phyloP scores from a whole-genome alignment of 2,797 vertebrate genomes.

The Megaceryle alcyon region DNA sequence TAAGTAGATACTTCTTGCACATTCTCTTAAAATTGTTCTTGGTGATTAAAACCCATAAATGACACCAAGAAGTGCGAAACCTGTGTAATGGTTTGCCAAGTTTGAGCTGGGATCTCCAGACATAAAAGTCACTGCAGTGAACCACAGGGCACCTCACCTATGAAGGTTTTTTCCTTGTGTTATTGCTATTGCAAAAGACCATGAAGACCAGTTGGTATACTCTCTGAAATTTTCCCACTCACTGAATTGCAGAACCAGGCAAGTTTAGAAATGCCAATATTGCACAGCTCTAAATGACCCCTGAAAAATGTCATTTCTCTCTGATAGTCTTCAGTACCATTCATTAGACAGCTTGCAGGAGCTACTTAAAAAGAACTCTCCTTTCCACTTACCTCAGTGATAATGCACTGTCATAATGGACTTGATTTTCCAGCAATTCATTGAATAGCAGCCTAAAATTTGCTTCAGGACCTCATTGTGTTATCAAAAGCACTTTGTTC shows the following conservation, averaged over 20 bases:
- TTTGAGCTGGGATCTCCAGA: background rate
- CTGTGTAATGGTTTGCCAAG: background rate
- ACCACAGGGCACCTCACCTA: background rate
- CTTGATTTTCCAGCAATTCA: constrained; percentile 5
- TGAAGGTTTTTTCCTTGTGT: background rate
- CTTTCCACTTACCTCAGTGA: background rate
- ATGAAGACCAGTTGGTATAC: background rate
- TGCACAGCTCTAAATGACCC: background rate
- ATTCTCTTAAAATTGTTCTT: background rate
- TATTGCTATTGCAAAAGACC: background rate
- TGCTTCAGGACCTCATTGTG: constrained; percentile 24
- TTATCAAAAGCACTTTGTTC: constrained; percentile 33
- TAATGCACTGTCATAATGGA: constrained; percentile 22
- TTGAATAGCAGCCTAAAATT: constrained; percentile 27
- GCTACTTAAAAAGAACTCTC: background rate
- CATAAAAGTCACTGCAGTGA: background rate
- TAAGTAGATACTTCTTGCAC: background rate
- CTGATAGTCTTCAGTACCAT: background rate
- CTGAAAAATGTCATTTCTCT: background rate
- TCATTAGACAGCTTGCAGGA: background rate
- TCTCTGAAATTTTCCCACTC: background rate
- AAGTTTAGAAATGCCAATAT: background rate
- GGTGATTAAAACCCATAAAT: background rate
- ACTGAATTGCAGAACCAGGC: background rate
- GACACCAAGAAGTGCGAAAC: background rate